Percentiles rank a stretch among this genome's conserved stretches.
Conservation (phyloP, 1,140 invertebrate species). For the Temnothorax curvispinosus region DNA sequence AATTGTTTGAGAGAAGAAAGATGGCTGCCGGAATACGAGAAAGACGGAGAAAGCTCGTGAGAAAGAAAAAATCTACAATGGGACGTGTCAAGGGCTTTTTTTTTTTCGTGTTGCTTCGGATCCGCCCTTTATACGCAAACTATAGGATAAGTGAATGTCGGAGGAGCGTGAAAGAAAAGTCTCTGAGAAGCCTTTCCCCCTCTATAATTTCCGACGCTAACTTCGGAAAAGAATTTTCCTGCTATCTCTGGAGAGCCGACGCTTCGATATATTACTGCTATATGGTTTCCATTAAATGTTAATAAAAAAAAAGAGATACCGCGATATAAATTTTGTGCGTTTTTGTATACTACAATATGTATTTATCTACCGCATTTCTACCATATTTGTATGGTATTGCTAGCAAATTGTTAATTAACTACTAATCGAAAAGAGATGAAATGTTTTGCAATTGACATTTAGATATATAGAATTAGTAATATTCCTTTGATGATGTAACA, state of each 20-base stretch:
- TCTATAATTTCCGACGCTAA: slow-evolving; percentile 25
- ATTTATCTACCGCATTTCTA: background rate
- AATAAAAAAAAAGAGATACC: background rate
- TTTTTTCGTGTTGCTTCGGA: background rate
- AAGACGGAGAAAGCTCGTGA: background rate
- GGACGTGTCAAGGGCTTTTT: background rate
- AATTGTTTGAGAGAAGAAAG: slow-evolving; percentile 62
- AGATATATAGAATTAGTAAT: background rate
- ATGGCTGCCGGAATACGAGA: background rate
- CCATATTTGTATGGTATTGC: background rate
- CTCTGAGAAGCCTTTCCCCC: background rate
- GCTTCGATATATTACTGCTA: background rate
- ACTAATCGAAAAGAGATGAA: background rate
- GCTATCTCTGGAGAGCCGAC: background rate
- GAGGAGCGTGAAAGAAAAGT: slow-evolving; percentile 10
- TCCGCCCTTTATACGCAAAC: slow-evolving; percentile 18
- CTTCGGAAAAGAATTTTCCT: slow-evolving; percentile 3
- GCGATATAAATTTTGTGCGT: background rate
- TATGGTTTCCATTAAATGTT: slow-evolving; percentile 7
- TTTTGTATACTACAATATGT: background rate
- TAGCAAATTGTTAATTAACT: background rate
- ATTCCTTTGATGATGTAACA: background rate
- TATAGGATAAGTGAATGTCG: slow-evolving; percentile 1
- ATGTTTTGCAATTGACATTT: background rate
- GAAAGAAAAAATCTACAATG: slow-evolving; percentile 11